Percentiles rank a stretch among this genome's conserved stretches.
Conservation (phyloP, 2,797 vertebrate species). For the Amniataba percoides region DNA sequence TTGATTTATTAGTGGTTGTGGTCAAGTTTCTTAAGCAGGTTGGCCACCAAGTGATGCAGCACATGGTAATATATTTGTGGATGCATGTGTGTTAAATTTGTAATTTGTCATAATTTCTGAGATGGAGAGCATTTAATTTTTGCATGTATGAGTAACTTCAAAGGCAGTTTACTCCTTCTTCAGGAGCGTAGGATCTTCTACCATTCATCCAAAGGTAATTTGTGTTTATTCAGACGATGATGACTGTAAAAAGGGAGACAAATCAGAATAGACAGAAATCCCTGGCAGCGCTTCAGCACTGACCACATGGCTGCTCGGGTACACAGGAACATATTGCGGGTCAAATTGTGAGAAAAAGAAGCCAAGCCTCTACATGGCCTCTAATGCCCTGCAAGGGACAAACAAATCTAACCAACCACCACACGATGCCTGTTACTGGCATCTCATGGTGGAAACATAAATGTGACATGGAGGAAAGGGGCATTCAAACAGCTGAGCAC, state of each 20-base stretch:
- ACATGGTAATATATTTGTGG: background rate
- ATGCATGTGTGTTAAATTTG: background rate
- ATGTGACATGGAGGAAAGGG: background rate
- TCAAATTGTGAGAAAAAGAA: conserved; percentile 22
- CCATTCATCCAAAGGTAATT: background rate
- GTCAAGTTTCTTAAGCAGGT: background rate
- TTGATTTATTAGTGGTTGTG: background rate
- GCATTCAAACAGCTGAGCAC: conserved; percentile 19
- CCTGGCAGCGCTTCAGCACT: conserved; percentile 1
- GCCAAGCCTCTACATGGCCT: background rate
- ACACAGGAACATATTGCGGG: conserved; percentile 1
- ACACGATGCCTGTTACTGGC: conserved; percentile 2
- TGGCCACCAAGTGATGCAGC: background rate
- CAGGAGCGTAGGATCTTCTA: background rate
- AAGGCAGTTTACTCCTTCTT: background rate
- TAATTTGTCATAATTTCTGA: background rate
- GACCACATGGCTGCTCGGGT: background rate
- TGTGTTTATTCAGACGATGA: background rate
- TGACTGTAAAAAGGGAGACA: background rate
- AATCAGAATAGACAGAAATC: background rate
- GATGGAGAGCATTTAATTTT: background rate
- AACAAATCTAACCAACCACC: conserved; percentile 14
- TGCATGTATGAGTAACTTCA: background rate
- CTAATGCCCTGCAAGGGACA: background rate
- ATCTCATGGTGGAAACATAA: conserved; percentile 9